Evolutionary conservation across 2,113 vertebrate species (phyloP).

Genomic region (Speoplatyrhinus poulsoni): DNA sequence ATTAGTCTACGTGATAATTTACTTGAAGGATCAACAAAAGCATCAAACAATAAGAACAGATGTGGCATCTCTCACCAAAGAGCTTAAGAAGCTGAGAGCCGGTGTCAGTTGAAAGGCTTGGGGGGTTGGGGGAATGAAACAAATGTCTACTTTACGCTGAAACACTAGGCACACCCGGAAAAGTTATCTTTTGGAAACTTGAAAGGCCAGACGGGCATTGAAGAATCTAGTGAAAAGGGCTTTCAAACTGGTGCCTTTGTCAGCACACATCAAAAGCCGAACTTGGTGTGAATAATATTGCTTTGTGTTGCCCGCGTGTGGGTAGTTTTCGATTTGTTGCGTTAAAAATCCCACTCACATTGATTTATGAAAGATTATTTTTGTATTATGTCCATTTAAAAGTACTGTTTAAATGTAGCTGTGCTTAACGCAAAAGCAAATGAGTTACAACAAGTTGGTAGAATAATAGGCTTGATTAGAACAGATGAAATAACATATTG

Average conservation of each 20-base stretch:
- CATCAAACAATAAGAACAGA: conserved; percentile 28
- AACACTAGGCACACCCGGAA: conserved; percentile 58
- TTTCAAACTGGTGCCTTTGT: conserved; percentile 71
- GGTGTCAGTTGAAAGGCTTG: conserved; percentile 51
- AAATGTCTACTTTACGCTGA: conserved; percentile 53
- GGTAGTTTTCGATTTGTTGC: conserved; percentile 17
- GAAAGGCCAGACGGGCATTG: conserved; percentile 58
- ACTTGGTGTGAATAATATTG: conserved; percentile 56
- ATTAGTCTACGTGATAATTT: not conserved
- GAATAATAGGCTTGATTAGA: too few species aligned
- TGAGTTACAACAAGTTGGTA: too few species aligned
- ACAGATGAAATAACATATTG: too few species aligned
- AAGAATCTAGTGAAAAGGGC: conserved; percentile 53
- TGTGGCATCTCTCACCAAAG: conserved; percentile 18
- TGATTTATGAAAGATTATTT: not conserved
- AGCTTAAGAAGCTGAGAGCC: conserved; percentile 31
- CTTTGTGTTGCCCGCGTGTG: conserved; percentile 57
- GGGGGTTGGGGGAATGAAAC: conserved; percentile 54
- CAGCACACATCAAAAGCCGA: conserved; percentile 66
- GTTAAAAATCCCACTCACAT: not conserved
- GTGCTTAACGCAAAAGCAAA: not conserved
- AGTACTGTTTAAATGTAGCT: not conserved
- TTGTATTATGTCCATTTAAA: not conserved
- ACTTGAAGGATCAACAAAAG: not conserved
- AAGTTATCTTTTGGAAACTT: conserved; percentile 69